A percentile compares a stretch with the other conserved stretches of the same genome.
These are phyloP conservation scores for Meandrusa payeni DNA, from an alignment of 2,888 invertebrate genomes.

Conservation along the genomic window DNA sequence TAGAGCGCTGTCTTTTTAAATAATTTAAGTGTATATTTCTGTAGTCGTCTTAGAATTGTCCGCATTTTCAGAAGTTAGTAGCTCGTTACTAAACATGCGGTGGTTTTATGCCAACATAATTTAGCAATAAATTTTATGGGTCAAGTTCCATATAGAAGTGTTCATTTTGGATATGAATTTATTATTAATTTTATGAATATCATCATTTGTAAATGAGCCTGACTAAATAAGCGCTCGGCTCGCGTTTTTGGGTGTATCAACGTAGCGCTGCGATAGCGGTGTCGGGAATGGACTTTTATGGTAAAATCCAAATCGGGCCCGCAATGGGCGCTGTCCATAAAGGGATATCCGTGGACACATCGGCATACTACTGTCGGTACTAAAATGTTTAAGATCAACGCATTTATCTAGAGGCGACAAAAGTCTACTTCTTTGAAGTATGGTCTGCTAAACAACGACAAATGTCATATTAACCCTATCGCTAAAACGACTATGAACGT, in stretches of 20 bases:
- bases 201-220: not conserved
- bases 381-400: not conserved
- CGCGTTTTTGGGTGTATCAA: not conserved
- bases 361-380: not conserved
- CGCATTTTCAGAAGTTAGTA: too few relatives aligned
- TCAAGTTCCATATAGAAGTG: not conserved
- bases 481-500: too few relatives aligned
- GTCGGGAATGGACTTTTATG: slow-evolving; percentile 14
- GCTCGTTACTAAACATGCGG: too few relatives aligned
- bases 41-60: too few relatives aligned
- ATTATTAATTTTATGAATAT: not conserved
- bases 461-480: too few relatives aligned
- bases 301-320: slow-evolving; percentile 1
- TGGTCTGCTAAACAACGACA: too few relatives aligned
- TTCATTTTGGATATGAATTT: slow-evolving; percentile 4
- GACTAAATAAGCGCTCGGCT: not conserved
- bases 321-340: slow-evolving; percentile 10
- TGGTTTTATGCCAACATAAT: not conserved
- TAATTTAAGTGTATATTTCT: too few relatives aligned
- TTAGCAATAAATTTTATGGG: not conserved
- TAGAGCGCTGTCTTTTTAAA: too few relatives aligned
- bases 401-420: too few relatives aligned
- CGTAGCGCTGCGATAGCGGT: slow-evolving; percentile 1
- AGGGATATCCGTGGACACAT: slow-evolving; percentile 3
- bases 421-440: too few relatives aligned